phyloP scores from a whole-genome alignment of 2,888 invertebrate species.

The Monopis laevigella region DNA sequence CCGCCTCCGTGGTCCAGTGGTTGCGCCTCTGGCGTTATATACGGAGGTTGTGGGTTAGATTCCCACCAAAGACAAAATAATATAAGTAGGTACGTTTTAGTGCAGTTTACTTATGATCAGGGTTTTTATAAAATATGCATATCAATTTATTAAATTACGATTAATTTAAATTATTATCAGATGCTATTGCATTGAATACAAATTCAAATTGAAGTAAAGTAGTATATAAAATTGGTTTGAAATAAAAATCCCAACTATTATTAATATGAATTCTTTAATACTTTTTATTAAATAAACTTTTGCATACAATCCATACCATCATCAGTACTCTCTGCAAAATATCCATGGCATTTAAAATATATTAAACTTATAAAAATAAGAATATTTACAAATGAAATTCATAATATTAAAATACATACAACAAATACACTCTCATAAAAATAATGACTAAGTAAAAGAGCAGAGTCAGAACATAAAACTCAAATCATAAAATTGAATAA shows the following conservation, averaged over 20 bases:
- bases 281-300: slow-evolving; percentile 46
- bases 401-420: slow-evolving; percentile 39
- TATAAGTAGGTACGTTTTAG: too few relatives aligned
- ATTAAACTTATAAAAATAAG: slow-evolving; percentile 52
- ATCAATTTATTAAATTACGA: too few relatives aligned
- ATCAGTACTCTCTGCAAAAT: slow-evolving; percentile 44
- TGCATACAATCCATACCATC: slow-evolving; percentile 49
- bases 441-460: slow-evolving; percentile 59
- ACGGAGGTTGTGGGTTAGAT: too few relatives aligned
- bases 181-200: too few relatives aligned
- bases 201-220: background rate
- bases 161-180: too few relatives aligned
- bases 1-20: too few relatives aligned
- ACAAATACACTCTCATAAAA: slow-evolving; percentile 50
- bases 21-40: too few relatives aligned
- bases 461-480: slow-evolving; percentile 37
- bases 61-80: too few relatives aligned
- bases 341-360: slow-evolving; percentile 59
- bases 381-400: slow-evolving; percentile 62
- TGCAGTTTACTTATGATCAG: too few relatives aligned
- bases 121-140: too few relatives aligned
- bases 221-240: slow-evolving; percentile 14
- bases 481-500: too few relatives aligned
- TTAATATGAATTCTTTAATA: slow-evolving; percentile 59
- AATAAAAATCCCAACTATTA: slow-evolving; percentile 48